Base-by-base conservation (phyloP, 2,797 vertebrate genomes). In the Paratrypauchen microcephalus region DNA sequence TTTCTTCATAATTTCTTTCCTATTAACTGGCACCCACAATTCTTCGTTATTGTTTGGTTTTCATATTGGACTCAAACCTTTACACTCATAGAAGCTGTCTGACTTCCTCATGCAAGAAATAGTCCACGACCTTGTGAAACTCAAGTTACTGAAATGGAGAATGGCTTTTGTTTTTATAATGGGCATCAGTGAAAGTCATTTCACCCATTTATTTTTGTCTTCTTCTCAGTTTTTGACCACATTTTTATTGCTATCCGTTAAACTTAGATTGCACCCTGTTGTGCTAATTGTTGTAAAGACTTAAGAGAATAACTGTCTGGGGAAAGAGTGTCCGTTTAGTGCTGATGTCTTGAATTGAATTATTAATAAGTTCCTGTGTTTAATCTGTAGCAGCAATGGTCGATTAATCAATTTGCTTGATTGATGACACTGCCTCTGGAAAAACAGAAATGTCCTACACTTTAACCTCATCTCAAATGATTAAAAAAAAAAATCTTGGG, bases 311-410 rank as follows among this genome's bases (percentile, higher is more conserved):
- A 73, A 59, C 48, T 23, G 65, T 86, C 70, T 66, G 11, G 1
- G 56, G 4, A 24, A 57, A 72, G 76, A 79, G 41, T 55, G 65
- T 80, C 65, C 69, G 77, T 80, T 81, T 75, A 77, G 61, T 45
- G 75, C 70, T 63, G 45, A 68, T 52, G 45, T 68, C 54, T 68
- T 69, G 68, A 73, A 65, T 77, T 89, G 73, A 85, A 89, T 89
- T 86, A 86, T 89, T 83, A 83, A 88, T 84, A 76, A 54, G 56
- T 72, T 82, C 78, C 77, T 69, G 68, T 85, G 83, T 61, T 85
- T 83, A 86, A 89, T 87, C 87, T 66, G 62, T 74, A 70, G 73
- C 32, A 54, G 66, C 54, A 50, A 68, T 30, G 60, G 71, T 81
- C 72, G 71, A 86, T 88, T 74, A 69, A 70, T 81, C 78, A 74